Evolutionary conservation across 2,888 invertebrate genomes (phyloP).

Genomic region (Leucania comma): DNA sequence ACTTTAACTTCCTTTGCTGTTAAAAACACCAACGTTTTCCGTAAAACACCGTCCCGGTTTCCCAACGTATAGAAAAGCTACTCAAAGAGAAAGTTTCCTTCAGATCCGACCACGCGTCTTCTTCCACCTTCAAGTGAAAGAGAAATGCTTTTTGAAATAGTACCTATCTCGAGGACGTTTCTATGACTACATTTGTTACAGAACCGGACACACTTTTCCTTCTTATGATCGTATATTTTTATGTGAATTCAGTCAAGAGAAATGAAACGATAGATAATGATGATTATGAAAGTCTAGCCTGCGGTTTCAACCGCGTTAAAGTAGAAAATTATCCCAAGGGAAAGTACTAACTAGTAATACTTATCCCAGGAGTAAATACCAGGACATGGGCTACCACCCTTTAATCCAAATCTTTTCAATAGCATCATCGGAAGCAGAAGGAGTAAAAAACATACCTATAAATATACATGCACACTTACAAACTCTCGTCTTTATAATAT

Average conservation of each 20-base stretch:
- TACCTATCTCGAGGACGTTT: conserved; percentile 23
- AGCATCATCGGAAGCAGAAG: too few species aligned
- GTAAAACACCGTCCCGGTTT: conserved; percentile 22
- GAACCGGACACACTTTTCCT: conserved; percentile 23
- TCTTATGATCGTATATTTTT: conserved; percentile 20
- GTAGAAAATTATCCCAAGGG: too few species aligned
- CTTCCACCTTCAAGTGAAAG: conserved; percentile 38
- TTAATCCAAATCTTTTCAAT: too few species aligned
- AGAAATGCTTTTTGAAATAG: conserved; percentile 41
- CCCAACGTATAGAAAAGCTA: conserved; percentile 47
- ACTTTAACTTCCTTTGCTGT: conserved; percentile 14
- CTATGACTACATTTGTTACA: conserved; percentile 43
- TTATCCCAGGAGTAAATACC: too few species aligned
- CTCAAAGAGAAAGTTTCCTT: conserved; percentile 47
- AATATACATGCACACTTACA: too few species aligned
- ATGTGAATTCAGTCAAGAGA: conserved; percentile 3
- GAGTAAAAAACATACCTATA: too few species aligned
- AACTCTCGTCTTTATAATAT: too few species aligned
- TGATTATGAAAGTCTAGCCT: background rate
- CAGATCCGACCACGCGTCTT: conserved; percentile 47
- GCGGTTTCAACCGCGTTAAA: too few species aligned
- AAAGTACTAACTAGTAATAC: too few species aligned
- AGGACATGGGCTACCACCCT: too few species aligned
- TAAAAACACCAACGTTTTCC: conserved; percentile 36
- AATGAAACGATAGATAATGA: background rate